Base-by-base conservation (phyloP, 2,888 invertebrate species). In the Taenaris catops region DNA sequence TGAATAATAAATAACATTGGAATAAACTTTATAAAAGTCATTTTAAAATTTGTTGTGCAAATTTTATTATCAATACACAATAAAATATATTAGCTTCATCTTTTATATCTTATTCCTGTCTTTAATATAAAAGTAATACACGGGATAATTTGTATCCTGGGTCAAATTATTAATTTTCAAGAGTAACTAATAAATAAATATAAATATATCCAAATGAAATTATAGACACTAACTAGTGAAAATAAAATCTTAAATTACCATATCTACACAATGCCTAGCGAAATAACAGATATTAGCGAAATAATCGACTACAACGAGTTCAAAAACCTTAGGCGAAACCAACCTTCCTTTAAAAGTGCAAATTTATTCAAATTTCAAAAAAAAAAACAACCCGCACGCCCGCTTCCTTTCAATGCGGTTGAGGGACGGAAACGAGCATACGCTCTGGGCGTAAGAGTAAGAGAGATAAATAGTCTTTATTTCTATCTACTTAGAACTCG, bases 341-440 rank as follows among this genome's bases (percentile, higher is more conserved):
- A 63, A 54, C 55, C 59, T 68, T 71, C 65, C 73, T 71, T 73
- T 78, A 66, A 75, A 78, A 74, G 78, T 80, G 80, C 79, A 81
- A 81, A 81, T 80, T 78, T 81, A 81, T 81, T 80, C 70, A 80
- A 79, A 80, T 79, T 79, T 72, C 58, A 44, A 74, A 74, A 75
- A 78, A 76, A 73, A 29, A 29, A 29, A 11, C 53, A 52, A 70
- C 63, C 54, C 56, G 51, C 55, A 61, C 59, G 63, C 66, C 58
- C 58, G 69, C 66, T 64, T 70, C 73, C 75, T 71, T 74, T 53
- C 64, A 53, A 21, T 27, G 17, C 14, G 3, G 25, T n/a, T 28
- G 44, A 34, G 49, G 8, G 43, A 64, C 33, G 39, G 47, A 44
- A 58, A 60, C 7, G 18, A 38, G 4, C 17, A 34, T 39, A 52